Conservation (phyloP, 1,140 invertebrate species). For the Lasioglossum albipes region DNA sequence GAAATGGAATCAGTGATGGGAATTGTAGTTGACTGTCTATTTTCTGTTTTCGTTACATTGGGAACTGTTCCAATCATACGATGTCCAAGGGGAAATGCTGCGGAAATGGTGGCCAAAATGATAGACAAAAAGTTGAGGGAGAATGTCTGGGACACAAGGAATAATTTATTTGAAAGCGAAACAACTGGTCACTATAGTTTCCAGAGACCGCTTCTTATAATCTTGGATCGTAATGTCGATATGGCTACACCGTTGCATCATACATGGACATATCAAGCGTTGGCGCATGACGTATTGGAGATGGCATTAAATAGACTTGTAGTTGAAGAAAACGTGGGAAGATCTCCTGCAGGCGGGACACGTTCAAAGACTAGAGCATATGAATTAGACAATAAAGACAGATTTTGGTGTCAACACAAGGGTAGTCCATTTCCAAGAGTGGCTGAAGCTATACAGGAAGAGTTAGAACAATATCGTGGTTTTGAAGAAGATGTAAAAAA, state of each 20-base stretch:
- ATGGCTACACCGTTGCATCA: constrained; percentile 99
- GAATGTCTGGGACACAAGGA: constrained; percentile 97
- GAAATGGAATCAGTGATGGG: constrained; percentile 98
- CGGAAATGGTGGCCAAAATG: constrained; percentile 98
- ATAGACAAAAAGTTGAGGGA: constrained; percentile 98
- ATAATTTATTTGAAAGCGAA: constrained; percentile 96
- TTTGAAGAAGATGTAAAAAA: constrained; percentile 98
- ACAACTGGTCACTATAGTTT: constrained; percentile 90
- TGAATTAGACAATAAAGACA: constrained; percentile 93
- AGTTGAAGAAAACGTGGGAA: constrained; percentile 86
- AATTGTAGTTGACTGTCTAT: constrained; percentile 96
- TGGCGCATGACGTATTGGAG: constrained; percentile 97
- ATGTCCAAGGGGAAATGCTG: constrained; percentile 96
- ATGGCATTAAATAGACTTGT: constrained; percentile 93
- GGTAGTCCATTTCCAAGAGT: constrained; percentile 98
- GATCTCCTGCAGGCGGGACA: constrained; percentile 81
- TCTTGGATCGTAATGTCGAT: constrained; percentile 97
- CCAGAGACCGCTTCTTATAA: constrained; percentile 94
- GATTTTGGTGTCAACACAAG: constrained; percentile 96
- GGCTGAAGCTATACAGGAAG: constrained; percentile 98
- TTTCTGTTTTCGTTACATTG: constrained; percentile 98
- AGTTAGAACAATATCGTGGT: constrained; percentile 95
- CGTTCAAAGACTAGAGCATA: constrained; percentile 91
- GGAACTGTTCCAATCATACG: constrained; percentile 97
- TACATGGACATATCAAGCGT: constrained; percentile 99